Evolutionary conservation across 2,888 invertebrate genomes (phyloP).

Genomic region (Nebria salina): DNA sequence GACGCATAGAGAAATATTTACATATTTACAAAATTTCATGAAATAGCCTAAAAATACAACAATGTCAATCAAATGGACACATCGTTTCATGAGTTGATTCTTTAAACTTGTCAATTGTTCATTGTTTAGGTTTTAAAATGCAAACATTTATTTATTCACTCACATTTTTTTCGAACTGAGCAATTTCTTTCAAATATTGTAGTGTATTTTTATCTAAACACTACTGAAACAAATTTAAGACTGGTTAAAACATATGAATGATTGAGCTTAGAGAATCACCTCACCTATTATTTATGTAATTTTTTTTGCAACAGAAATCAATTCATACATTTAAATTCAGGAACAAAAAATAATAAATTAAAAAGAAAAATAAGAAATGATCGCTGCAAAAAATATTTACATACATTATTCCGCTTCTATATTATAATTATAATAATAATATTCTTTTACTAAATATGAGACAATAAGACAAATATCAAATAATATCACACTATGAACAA

Average conservation of each 20-base stretch:
- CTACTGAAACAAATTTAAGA: background rate
- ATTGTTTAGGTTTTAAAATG: too few species aligned
- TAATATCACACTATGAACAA: constrained; percentile 64
- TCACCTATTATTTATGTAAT: background rate
- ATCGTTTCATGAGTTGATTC: background rate
- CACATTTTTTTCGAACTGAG: too few species aligned
- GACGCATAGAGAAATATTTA: constrained; percentile 25
- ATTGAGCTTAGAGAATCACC: background rate
- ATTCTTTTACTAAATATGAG: background rate
- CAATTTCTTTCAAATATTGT: too few species aligned
- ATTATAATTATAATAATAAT: constrained; percentile 10
- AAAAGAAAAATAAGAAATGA: constrained; percentile 11
- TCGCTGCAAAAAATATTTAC: constrained; percentile 6
- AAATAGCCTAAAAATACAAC: constrained; percentile 2
- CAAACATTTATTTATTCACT: background rate
- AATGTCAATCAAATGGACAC: background rate
- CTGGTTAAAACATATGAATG: background rate
- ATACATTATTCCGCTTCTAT: background rate
- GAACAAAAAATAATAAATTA: background rate
- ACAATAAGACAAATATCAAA: constrained; percentile 58
- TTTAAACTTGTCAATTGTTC: background rate
- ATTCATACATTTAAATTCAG: background rate
- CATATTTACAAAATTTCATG: constrained; percentile 31
- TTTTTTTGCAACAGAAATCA: background rate
- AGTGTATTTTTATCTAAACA: too few species aligned